Percentiles rank a stretch among this genome's conserved stretches.
These are phyloP conservation scores for Drosophila willistoni DNA, from an alignment of 1,140 invertebrate genomes.

Conservation along the genomic window DNA sequence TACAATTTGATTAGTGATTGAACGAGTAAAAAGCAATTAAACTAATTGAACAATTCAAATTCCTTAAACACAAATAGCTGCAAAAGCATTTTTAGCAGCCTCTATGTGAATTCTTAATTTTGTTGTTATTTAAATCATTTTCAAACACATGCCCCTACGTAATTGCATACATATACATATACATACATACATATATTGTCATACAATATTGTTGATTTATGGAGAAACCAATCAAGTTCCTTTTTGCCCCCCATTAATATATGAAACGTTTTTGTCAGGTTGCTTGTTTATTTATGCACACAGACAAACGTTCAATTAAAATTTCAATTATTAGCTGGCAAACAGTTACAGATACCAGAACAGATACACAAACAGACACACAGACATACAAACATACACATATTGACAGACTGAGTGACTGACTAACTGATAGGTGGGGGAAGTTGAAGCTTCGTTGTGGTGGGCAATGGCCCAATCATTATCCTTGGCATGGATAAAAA, in stretches of 20 bases:
- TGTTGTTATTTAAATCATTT: background rate
- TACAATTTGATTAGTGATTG: too few species aligned
- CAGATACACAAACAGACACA: background rate
- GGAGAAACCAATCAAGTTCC: constrained; percentile 4
- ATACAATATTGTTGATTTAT: constrained; percentile 10
- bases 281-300: constrained; percentile 44
- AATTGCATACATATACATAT: background rate
- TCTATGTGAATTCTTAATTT: background rate
- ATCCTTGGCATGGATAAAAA: background rate
- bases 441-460: background rate
- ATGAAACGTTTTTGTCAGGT: background rate
- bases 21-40: too few species aligned
- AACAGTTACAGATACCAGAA: constrained; percentile 18
- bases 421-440: background rate
- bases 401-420: background rate
- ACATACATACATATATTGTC: background rate
- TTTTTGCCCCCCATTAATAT: constrained; percentile 5
- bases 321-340: constrained; percentile 58
- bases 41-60: too few species aligned
- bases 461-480: background rate
- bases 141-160: background rate
- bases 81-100: too few species aligned
- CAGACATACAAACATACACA: too few species aligned
- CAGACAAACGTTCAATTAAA: constrained; percentile 59
- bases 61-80: too few species aligned